These are phyloP conservation scores for Brachymystax lenok DNA, from an alignment of 2,797 vertebrate species.

Conservation along the genomic window DNA sequence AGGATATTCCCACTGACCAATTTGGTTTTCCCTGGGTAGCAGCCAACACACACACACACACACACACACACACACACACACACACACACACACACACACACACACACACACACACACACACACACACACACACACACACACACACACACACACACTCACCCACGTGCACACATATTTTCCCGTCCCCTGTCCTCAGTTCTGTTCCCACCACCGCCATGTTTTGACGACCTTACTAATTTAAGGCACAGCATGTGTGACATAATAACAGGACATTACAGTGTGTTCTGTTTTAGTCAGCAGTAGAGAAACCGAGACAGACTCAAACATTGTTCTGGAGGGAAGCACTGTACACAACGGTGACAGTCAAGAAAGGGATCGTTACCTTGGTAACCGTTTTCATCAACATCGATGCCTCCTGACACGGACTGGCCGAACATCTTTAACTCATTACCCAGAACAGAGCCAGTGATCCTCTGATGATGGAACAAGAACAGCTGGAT, in stretches of 20 bases:
- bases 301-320: background rate
- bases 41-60: background rate
- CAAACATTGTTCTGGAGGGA: slow-evolving; percentile 1
- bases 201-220: background rate
- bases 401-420: slow-evolving; percentile 88
- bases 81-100: background rate
- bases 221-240: background rate
- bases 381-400: slow-evolving; percentile 94
- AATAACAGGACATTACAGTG: background rate
- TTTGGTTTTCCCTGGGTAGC: background rate
- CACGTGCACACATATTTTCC: background rate
- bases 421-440: slow-evolving; percentile 96
- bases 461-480: slow-evolving; percentile 87
- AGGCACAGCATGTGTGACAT: background rate
- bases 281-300: background rate
- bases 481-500: background rate
- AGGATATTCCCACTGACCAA: background rate
- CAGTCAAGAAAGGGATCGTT: slow-evolving; percentile 29
- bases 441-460: slow-evolving; percentile 78
- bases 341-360: background rate
- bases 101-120: background rate
- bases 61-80: background rate
- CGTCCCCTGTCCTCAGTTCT: background rate
- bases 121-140: background rate
- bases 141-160: background rate